phyloP scores from a whole-genome alignment of 2,113 vertebrate genomes.

The Phalacrocorax brasilianus region DNA sequence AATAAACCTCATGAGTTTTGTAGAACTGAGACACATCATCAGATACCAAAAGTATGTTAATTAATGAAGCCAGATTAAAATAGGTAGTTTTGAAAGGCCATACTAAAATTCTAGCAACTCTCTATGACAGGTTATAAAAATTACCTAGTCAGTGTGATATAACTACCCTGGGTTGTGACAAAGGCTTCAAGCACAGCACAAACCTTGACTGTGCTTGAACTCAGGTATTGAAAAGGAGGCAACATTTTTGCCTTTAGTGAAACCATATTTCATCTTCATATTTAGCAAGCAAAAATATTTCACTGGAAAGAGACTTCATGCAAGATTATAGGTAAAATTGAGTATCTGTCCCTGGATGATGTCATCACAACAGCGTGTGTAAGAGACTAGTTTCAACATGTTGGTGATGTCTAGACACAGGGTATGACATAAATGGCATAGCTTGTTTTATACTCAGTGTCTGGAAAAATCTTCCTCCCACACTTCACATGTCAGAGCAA shows the following conservation, averaged over 20 bases:
- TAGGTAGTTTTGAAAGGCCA: neutral
- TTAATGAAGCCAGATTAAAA: neutral
- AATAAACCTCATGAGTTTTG: neutral
- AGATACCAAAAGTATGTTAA: neutral
- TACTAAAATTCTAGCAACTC: neutral
- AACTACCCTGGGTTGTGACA: neutral
- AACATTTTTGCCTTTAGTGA: neutral
- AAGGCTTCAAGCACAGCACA: neutral
- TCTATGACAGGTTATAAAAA: neutral
- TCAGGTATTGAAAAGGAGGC: neutral
- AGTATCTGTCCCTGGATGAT: neutral
- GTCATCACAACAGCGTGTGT: neutral
- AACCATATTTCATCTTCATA: neutral
- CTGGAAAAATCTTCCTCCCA: slow-evolving; percentile 42
- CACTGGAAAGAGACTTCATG: neutral
- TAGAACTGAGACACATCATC: neutral
- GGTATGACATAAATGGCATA: neutral
- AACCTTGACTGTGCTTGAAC: neutral
- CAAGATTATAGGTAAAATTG: neutral
- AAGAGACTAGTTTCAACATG: slow-evolving; percentile 26
- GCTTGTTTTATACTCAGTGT: neutral
- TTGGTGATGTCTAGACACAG: slow-evolving; percentile 31
- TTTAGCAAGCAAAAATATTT: neutral
- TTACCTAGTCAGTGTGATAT: neutral
- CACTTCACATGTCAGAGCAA: slow-evolving; percentile 1